Conservation (phyloP, 2,888 invertebrate species). For the Criorhina ranunculi region DNA sequence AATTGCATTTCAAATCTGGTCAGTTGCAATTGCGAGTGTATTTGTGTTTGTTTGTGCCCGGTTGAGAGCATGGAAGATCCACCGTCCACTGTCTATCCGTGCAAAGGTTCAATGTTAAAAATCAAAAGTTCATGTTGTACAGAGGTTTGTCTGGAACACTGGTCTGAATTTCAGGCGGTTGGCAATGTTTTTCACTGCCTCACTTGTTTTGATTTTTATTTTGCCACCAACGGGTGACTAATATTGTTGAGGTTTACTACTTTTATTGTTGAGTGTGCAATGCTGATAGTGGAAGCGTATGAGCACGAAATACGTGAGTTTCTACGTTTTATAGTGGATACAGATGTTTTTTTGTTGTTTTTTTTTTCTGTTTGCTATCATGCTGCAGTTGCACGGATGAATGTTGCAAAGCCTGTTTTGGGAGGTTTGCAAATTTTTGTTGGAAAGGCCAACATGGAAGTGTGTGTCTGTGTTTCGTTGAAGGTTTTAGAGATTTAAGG, state of each 20-base stretch:
- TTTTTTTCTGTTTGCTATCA: background rate
- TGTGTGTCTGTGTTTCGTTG: background rate
- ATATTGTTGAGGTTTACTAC: background rate
- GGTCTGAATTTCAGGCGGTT: background rate
- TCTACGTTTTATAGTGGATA: background rate
- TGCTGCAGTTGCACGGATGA: constrained; percentile 32
- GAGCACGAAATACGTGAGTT: background rate
- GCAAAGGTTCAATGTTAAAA: constrained; percentile 68
- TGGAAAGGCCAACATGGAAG: constrained; percentile 1
- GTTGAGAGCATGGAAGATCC: constrained; percentile 30
- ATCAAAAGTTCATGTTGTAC: constrained; percentile 24
- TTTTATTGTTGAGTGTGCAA: background rate
- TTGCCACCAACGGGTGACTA: constrained; percentile 23
- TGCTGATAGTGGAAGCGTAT: constrained; percentile 2
- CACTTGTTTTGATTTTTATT: constrained; percentile 31
- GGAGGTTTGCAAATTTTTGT: constrained; percentile 41
- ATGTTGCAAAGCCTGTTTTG: constrained; percentile 73
- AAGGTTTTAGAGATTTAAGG: constrained; percentile 13
- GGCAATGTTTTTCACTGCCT: background rate
- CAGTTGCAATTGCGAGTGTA: constrained; percentile 17
- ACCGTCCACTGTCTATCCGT: background rate
- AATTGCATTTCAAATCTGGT: constrained; percentile 45
- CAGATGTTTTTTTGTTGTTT: constrained; percentile 4
- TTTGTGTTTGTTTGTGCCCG: constrained; percentile 27
- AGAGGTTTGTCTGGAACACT: too few relatives aligned